Base-by-base conservation (phyloP, 2,113 vertebrate genomes). In the Sisor rabdophorus region DNA sequence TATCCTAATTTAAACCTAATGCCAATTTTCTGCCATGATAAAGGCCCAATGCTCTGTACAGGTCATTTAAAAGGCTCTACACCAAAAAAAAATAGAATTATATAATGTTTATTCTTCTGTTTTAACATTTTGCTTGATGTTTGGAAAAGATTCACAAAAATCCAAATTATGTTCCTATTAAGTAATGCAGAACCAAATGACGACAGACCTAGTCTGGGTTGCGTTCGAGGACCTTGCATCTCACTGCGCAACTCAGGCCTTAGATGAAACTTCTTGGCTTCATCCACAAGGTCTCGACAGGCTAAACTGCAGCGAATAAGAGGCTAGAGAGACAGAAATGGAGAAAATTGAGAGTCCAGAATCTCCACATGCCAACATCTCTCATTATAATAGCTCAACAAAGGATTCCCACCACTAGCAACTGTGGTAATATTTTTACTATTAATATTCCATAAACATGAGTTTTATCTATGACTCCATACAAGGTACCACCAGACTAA, bases 221-320 rank as follows among this genome's bases (percentile, higher is more conserved):
- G 93, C 22, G 97, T 99, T 85, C 97, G 93, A 55, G 96, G 95
- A 72, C 97, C 95, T 79, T 99, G 97, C 97, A 99, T 99, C 84
- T 99, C 96, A 82, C 95, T 97, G 63, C 97, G 92, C 55, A 99
- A 92, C 85, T 99, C 97, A 0, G 97, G 97, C 48, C 97, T 91
- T 81, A 99, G 87, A 79, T 99, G 97, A 85, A 99, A 99, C 85
- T 98, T 99, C 92, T 99, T 99, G 47, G 97, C 97, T 91, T 99
- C 97, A 0, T 99, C 97, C 2, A 99, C 97, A 0, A 98, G 94
- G 87, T 99, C 97, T 89, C 97, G 93, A 89, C 96, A 98, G 26
- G 96, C 95, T 83, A 99, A 90, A 79, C 96, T 99, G 83, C 96
- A 96, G 64, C 94, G 94, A 76, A 99, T 96, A 40, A 98, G 92